A percentile compares a stretch with the other conserved stretches of the same genome.
These are phyloP conservation scores for Hiodon alosoides DNA, from an alignment of 2,113 vertebrate species.

Conservation along the genomic window DNA sequence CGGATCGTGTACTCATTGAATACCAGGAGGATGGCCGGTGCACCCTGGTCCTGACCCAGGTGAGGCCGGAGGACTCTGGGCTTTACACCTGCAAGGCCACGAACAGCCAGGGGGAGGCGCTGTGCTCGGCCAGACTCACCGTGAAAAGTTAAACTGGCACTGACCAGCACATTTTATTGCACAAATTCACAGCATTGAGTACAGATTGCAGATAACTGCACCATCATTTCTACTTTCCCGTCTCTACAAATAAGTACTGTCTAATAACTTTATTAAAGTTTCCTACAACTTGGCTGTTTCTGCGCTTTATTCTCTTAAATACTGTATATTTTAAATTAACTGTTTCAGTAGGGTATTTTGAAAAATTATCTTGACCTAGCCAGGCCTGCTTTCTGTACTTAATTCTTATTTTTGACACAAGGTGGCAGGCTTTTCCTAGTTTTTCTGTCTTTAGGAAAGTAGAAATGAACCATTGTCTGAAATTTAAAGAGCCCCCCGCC, in stretches of 20 bases:
- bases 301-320: neutral
- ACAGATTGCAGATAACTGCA: too few species aligned
- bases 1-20: constrained; percentile 36
- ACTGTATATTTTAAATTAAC: neutral
- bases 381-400: neutral
- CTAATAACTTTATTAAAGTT: constrained; percentile 10
- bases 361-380: too few species aligned
- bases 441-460: too few species aligned
- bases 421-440: neutral
- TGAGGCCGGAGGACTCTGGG: constrained; percentile 56
- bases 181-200: too few species aligned
- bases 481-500: neutral
- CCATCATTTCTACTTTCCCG: too few species aligned
- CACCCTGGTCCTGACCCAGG: constrained; percentile 48
- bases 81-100: constrained; percentile 59
- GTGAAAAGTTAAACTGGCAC: constrained; percentile 30
- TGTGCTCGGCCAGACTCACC: constrained; percentile 45
- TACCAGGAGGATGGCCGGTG: constrained; percentile 56
- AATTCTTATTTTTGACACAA: neutral
- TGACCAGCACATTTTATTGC: neutral
- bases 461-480: neutral
- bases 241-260: neutral
- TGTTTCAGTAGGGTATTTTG: neutral
- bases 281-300: neutral
- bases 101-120: constrained; percentile 48